Evolutionary conservation across 2,113 vertebrate species (phyloP).

Genomic region (Hyperoodon ampullatus): DNA sequence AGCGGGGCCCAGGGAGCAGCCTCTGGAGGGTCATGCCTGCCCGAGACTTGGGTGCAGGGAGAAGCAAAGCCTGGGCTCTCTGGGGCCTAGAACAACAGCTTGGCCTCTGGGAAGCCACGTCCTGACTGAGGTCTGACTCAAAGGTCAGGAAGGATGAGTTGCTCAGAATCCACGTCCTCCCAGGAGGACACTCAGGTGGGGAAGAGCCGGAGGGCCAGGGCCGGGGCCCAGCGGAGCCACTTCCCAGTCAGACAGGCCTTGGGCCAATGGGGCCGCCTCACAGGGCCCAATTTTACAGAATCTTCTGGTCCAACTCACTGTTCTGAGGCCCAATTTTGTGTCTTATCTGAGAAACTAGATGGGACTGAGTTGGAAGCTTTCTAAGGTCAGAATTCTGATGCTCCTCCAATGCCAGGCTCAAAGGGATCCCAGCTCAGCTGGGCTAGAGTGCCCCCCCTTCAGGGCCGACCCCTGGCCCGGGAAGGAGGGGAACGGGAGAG

Average conservation of each 20-base stretch:
- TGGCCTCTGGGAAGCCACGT: background rate
- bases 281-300: background rate
- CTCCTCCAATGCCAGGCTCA: background rate
- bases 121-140: background rate
- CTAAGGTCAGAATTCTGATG: background rate
- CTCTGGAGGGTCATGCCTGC: background rate
- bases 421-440: background rate
- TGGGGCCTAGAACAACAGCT: background rate
- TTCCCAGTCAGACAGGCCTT: background rate
- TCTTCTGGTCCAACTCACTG: background rate
- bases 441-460: background rate
- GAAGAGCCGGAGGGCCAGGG: background rate
- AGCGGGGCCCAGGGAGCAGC: background rate
- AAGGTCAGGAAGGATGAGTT: background rate
- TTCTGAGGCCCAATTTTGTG: background rate
- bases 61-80: conserved; percentile 7
- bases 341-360: background rate
- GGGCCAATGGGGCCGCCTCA: background rate
- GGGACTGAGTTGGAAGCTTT: background rate
- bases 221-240: background rate
- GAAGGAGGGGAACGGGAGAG: background rate
- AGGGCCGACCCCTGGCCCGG: background rate
- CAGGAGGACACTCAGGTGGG: background rate
- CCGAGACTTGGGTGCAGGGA: background rate
- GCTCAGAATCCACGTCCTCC: background rate